A percentile compares a stretch with the other conserved stretches of the same genome.
Conservation (phyloP, 2,797 vertebrate genomes). For the Columba guinea region DNA sequence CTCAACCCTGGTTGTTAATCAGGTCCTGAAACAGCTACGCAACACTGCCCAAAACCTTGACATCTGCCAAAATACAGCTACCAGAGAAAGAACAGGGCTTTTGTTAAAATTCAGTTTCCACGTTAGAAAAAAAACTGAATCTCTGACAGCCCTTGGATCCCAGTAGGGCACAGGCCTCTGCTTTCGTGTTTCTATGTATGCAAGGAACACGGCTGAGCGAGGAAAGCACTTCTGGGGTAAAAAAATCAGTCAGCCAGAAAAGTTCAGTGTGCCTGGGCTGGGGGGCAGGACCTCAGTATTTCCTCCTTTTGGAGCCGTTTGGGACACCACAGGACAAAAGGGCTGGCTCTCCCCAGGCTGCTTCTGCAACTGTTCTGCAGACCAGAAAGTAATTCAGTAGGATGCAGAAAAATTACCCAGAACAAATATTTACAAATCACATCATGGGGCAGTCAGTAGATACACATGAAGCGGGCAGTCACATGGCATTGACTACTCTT, state of each 20-base stretch:
- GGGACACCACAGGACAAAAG: rapidly evolving
- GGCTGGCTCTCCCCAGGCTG: neutral
- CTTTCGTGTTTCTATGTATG: rapidly evolving
- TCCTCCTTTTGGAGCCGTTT: rapidly evolving
- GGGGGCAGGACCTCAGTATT: rapidly evolving
- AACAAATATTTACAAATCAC: neutral
- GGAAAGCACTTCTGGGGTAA: neutral
- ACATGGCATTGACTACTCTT: rapidly evolving
- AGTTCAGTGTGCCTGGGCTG: rapidly evolving
- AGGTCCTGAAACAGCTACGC: neutral
- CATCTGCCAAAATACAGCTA: neutral
- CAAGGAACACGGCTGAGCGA: rapidly evolving
- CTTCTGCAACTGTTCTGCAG: neutral
- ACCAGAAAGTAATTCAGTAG: neutral
- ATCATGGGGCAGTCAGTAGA: neutral
- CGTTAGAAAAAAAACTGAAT: neutral
- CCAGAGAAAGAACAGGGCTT: neutral
- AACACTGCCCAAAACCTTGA: neutral
- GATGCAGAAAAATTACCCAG: neutral
- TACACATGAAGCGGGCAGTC: rapidly evolving
- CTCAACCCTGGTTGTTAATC: neutral
- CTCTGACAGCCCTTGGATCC: neutral
- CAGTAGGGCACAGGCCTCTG: neutral
- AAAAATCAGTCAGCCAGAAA: neutral
- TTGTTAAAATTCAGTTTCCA: neutral